These are phyloP conservation scores for Dasysyrphus albostriatus DNA, from an alignment of 2,888 invertebrate genomes.

Conservation along the genomic window DNA sequence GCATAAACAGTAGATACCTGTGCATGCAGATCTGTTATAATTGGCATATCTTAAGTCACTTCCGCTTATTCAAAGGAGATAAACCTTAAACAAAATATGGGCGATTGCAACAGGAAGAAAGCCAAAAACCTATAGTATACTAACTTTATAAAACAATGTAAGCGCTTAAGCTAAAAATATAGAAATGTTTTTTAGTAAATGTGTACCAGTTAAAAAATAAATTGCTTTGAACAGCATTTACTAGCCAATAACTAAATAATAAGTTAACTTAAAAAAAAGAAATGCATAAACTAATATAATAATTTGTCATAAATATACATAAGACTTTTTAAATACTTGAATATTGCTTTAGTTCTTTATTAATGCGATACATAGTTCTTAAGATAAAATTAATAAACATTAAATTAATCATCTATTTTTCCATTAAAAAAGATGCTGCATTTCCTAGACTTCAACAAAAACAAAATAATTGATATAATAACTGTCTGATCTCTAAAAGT, in stretches of 20 bases:
- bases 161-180: too few relatives aligned
- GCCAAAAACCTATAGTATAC: too few relatives aligned
- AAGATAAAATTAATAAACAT: slow-evolving; percentile 1
- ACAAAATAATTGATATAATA: not conserved
- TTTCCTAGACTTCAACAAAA: not conserved
- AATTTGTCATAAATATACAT: slow-evolving; percentile 3
- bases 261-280: slow-evolving; percentile 1
- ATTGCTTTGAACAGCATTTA: not conserved
- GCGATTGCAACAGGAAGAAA: too few relatives aligned
- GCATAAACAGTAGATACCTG: too few relatives aligned
- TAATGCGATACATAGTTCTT: slow-evolving; percentile 18
- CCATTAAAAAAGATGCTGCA: not conserved
- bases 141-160: too few relatives aligned
- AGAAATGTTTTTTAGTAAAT: too few relatives aligned
- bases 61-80: too few relatives aligned
- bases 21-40: too few relatives aligned
- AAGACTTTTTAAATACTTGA: not conserved
- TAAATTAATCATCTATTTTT: not conserved
- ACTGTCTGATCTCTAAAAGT: not conserved
- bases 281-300: slow-evolving; percentile 5
- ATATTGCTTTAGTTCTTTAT: slow-evolving; percentile 17
- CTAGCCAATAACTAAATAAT: not conserved
- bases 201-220: not conserved
- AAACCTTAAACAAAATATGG: too few relatives aligned
- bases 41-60: too few relatives aligned